Conservation (phyloP, 2,888 invertebrate species). For the Alviniconcha strummeri region DNA sequence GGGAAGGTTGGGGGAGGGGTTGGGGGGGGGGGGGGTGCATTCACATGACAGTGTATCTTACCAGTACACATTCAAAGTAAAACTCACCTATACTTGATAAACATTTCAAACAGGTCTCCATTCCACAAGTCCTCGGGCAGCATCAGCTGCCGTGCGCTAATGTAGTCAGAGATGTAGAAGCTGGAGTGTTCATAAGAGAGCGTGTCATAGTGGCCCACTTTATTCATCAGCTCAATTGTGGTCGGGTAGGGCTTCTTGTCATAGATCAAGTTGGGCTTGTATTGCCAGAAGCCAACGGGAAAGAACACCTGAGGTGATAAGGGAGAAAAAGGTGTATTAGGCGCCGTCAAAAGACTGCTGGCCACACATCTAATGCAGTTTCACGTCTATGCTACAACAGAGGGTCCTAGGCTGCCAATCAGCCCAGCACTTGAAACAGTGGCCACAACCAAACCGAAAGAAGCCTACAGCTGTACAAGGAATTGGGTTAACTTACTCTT, state of each 20-base stretch:
- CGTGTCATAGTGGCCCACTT: constrained; percentile 85
- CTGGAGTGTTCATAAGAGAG: constrained; percentile 84
- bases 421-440: no score
- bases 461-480: no score
- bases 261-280: constrained; percentile 80
- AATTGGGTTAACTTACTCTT: no score
- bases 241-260: constrained; percentile 65
- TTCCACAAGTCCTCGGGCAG: constrained; percentile 52
- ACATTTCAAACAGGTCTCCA: constrained; percentile 80
- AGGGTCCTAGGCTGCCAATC: background rate
- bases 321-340: background rate
- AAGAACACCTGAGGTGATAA: constrained; percentile 80
- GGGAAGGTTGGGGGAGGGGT: no score
- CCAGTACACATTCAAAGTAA: no score
- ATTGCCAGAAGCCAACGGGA: constrained; percentile 93
- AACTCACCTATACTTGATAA: constrained; percentile 77
- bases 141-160: constrained; percentile 80
- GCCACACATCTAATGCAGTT: no score
- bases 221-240: constrained; percentile 67
- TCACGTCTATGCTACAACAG: background rate
- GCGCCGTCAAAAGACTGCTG: no score
- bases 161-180: constrained; percentile 87
- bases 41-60: no score
- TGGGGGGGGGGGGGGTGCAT: no score
- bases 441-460: no score